phyloP scores from a whole-genome alignment of 2,113 vertebrate species.

The Cynopterus brachyotis region DNA sequence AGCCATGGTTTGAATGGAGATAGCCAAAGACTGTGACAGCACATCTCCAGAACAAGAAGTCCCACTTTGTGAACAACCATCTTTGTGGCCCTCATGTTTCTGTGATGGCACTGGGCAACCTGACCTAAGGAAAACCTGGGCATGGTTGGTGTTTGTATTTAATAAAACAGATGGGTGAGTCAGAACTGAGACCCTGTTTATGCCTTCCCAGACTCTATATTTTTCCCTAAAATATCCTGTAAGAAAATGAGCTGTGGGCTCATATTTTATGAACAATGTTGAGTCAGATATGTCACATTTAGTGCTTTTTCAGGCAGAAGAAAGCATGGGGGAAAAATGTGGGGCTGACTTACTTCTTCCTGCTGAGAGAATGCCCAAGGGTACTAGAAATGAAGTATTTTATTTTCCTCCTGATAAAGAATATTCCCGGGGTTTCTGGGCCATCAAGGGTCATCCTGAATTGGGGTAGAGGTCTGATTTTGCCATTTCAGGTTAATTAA shows the following conservation, averaged over 20 bases:
- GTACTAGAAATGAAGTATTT: neutral
- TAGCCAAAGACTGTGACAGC: neutral
- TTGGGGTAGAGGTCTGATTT: neutral
- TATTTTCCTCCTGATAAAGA: neutral
- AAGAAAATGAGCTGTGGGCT: neutral
- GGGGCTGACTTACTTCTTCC: neutral
- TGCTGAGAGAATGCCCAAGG: neutral
- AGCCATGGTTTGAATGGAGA: neutral
- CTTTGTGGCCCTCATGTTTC: neutral
- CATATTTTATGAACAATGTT: neutral
- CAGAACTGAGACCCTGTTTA: neutral
- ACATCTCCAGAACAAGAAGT: neutral
- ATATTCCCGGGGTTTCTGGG: neutral
- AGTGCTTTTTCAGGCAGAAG: neutral
- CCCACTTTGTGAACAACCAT: neutral
- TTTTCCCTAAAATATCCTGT: neutral
- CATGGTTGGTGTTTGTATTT: neutral
- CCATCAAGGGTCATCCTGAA: neutral
- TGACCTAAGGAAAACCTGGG: neutral
- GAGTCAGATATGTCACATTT: neutral
- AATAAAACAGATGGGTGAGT: neutral
- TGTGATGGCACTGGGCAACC: neutral
- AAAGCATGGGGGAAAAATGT: neutral
- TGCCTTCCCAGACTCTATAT: neutral
- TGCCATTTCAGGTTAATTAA: constrained; percentile 11